Conservation (phyloP, 2,797 vertebrate species). For the Pseudochirops corinnae region DNA sequence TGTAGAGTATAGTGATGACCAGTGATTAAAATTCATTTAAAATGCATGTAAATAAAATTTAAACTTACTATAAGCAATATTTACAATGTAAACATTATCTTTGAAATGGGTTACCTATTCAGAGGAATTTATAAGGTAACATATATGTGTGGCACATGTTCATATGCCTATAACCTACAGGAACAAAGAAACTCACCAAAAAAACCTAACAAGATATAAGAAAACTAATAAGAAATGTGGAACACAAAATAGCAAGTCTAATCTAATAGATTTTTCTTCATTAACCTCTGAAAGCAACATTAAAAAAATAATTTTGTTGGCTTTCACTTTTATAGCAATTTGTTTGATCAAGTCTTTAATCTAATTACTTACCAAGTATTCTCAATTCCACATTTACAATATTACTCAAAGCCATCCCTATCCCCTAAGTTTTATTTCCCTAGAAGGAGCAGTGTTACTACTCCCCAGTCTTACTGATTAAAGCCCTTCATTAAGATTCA, state of each 20-base stretch:
- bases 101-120: slow-evolving; percentile 42
- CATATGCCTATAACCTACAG: neutral
- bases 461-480: neutral
- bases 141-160: neutral
- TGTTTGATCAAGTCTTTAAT: neutral
- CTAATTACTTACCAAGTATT: neutral
- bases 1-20: slow-evolving; percentile 8
- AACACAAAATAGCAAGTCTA: slow-evolving; percentile 12
- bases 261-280: slow-evolving; percentile 48
- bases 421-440: neutral
- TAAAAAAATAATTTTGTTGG: slow-evolving; percentile 3
- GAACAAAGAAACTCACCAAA: neutral
- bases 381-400: neutral
- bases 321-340: slow-evolving; percentile 46
- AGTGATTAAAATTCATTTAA: slow-evolving; percentile 29
- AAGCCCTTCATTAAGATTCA: neutral
- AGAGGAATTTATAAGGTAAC: slow-evolving; percentile 29
- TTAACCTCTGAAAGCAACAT: slow-evolving; percentile 45
- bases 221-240: slow-evolving; percentile 47
- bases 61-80: slow-evolving; percentile 17
- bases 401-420: neutral
- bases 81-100: slow-evolving; percentile 14
- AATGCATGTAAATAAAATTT: slow-evolving; percentile 34
- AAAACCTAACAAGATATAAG: neutral
- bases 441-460: neutral